Conservation (phyloP, 2,888 invertebrate genomes). For the Omphaloscelis lunosa region DNA sequence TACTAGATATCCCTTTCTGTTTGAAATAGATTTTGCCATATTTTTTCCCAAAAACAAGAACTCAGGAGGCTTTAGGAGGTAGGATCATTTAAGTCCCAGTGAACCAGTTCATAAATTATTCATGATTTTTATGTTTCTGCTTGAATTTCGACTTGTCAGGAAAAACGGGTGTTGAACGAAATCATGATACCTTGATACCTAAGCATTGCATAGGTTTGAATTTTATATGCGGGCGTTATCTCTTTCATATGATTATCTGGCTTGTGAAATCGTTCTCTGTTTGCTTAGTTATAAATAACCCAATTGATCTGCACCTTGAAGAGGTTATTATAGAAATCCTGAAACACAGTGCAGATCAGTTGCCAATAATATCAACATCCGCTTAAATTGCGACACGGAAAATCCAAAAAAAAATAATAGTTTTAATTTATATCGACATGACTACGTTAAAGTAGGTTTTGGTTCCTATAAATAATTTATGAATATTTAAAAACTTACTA, state of each 20-base stretch:
- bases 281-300: slow-evolving; percentile 54
- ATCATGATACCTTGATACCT: slow-evolving; percentile 13
- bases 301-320: slow-evolving; percentile 37
- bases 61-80: background rate
- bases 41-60: background rate
- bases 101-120: slow-evolving; percentile 23
- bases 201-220: slow-evolving; percentile 13
- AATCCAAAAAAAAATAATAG: slow-evolving; percentile 3
- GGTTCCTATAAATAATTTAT: background rate
- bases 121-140: slow-evolving; percentile 14
- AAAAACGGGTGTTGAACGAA: slow-evolving; percentile 4
- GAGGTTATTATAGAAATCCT: slow-evolving; percentile 34
- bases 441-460: background rate
- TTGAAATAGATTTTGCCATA: background rate
- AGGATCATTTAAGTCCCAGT: background rate
- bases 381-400: slow-evolving; percentile 10
- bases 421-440: background rate
- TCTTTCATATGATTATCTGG: slow-evolving; percentile 27
- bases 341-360: slow-evolving; percentile 28
- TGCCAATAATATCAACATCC: slow-evolving; percentile 43
- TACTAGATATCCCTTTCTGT: background rate
- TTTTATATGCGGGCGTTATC: slow-evolving; percentile 34
- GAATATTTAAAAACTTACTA: background rate
- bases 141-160: background rate
- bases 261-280: slow-evolving; percentile 28